Conservation (phyloP, 2,888 invertebrate species). For the Cynaeus angustus region DNA sequence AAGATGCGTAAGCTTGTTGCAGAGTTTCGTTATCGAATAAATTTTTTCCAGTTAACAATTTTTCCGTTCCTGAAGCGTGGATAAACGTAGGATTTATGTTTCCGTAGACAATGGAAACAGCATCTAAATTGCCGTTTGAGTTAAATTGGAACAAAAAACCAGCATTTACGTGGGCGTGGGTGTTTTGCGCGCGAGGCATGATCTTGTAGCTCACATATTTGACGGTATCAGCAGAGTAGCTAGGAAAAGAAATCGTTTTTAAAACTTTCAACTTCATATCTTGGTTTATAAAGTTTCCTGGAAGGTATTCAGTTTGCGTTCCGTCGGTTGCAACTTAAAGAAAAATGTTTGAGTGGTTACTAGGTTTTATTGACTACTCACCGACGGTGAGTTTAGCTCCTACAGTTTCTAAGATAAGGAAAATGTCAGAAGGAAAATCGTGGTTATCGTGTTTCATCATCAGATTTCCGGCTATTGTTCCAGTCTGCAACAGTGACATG, state of each 20-base stretch:
- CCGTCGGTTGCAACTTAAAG: slow-evolving; percentile 22
- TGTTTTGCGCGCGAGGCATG: slow-evolving; percentile 80
- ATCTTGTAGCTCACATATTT: slow-evolving; percentile 72
- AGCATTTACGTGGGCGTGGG: slow-evolving; percentile 82
- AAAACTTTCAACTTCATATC: slow-evolving; percentile 68
- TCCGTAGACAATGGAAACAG: slow-evolving; percentile 78
- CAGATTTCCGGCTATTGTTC: slow-evolving; percentile 83
- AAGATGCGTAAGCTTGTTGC: slow-evolving; percentile 70
- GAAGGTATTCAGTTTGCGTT: slow-evolving; percentile 54
- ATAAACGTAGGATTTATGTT: slow-evolving; percentile 74
- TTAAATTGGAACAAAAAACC: slow-evolving; percentile 78
- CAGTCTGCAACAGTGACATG: slow-evolving; percentile 61
- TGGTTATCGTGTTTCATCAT: slow-evolving; percentile 79
- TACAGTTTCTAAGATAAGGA: slow-evolving; percentile 77
- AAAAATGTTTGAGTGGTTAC: neutral
- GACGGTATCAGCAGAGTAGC: slow-evolving; percentile 9
- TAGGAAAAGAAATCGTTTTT: slow-evolving; percentile 33
- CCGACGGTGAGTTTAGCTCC: slow-evolving; percentile 70
- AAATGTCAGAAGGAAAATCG: slow-evolving; percentile 85
- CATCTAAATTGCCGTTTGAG: slow-evolving; percentile 67
- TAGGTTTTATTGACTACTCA: slow-evolving; percentile 43
- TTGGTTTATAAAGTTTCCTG: slow-evolving; percentile 68
- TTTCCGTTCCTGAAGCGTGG: slow-evolving; percentile 74
- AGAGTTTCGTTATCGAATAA: slow-evolving; percentile 68
- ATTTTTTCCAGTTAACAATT: slow-evolving; percentile 69